Percentiles rank a stretch among this genome's conserved stretches.
These are phyloP conservation scores for Thereva unica DNA, from an alignment of 2,888 invertebrate genomes.

Conservation along the genomic window DNA sequence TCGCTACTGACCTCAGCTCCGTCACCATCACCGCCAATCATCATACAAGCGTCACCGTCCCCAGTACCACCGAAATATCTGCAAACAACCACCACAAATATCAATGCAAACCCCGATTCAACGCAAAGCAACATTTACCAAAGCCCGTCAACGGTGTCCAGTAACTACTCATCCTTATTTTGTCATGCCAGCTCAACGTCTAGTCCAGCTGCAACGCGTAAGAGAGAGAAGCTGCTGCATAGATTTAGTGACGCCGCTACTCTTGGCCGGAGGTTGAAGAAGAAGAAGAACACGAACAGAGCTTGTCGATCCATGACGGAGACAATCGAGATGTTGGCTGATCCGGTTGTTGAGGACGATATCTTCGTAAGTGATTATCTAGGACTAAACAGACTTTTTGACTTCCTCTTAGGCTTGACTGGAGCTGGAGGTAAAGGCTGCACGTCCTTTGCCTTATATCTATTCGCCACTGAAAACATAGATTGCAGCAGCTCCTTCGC, in stretches of 20 bases:
- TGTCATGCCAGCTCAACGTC: conserved; percentile 54
- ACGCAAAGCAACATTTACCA: conserved; percentile 52
- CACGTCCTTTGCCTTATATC: neutral
- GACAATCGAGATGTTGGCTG: conserved; percentile 58
- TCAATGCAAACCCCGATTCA: conserved; percentile 27
- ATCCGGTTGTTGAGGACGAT: conserved; percentile 59
- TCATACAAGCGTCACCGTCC: conserved; percentile 45
- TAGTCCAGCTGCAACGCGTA: conserved; percentile 54
- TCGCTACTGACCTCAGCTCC: conserved; percentile 51
- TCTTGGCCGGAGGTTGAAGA: conserved; percentile 56
- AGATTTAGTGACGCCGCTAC: conserved; percentile 59
- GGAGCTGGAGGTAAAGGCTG: no score
- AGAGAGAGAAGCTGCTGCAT: conserved; percentile 56
- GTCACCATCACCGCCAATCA: conserved; percentile 41
- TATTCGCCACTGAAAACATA: neutral
- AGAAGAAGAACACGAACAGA: conserved; percentile 57
- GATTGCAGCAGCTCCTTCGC: conserved; percentile 8
- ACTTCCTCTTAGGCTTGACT: no score
- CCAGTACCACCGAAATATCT: conserved; percentile 54
- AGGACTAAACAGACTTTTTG: no score
- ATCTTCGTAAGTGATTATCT: conserved; percentile 55
- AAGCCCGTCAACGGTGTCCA: conserved; percentile 46
- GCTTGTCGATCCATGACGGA: conserved; percentile 58
- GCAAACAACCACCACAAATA: conserved; percentile 45
- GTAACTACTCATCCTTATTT: conserved; percentile 51